Evolutionary conservation across 2,797 vertebrate species (phyloP), one percentile per base, ranked within the genome.

Genomic region (Falco columbarius): DNA sequence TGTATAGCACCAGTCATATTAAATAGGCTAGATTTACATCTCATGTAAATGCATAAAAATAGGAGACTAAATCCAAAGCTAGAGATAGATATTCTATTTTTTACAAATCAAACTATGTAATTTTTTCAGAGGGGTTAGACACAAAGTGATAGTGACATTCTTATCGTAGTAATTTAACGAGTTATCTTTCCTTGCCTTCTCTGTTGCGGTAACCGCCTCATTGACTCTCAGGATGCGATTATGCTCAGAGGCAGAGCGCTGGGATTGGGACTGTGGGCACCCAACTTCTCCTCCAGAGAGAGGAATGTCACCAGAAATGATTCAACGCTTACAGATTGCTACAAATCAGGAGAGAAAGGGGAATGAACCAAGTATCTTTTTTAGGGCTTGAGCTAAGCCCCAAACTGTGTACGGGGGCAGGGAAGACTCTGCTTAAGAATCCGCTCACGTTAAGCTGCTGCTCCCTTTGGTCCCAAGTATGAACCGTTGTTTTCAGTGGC

Each of bases 1-100:
- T 84, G 2, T 65, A 32, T 61, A 82, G 66, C 65, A 74, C 49
- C 29, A 52, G 68, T 70, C 36, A 38, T 71, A 92, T 95, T 22
- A 79, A 91, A 86, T 89, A 68, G 51, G 29, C 56, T 68, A 68
- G 72, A 94, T 92, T 91, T 96, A 70, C 52, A 81, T 95, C 90
- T 95, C 87, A 88, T 92, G 75, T 71, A 95, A 95, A 96, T 96
- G 56, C 52, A 93, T 94, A 74, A 71, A 83, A 89, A 88, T 14
- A 67, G 40, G 79, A 89, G 55, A 36, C n/a, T 44, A 74, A 86
- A 85, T 82, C 46, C 46, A 90, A 72, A 89, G 73, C 9, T 17
- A 71, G 72, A 71, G 72, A 77, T 30, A 59, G 65, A 92, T 85
- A 68, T 84, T 65, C n/a, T 63, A 42, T 91, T 95, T 96, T 72